A percentile compares a stretch with the other conserved stretches of the same genome.
Evolutionary conservation across 2,888 invertebrate genomes (phyloP).

Genomic region (Mesorhabditis sp.): DNA sequence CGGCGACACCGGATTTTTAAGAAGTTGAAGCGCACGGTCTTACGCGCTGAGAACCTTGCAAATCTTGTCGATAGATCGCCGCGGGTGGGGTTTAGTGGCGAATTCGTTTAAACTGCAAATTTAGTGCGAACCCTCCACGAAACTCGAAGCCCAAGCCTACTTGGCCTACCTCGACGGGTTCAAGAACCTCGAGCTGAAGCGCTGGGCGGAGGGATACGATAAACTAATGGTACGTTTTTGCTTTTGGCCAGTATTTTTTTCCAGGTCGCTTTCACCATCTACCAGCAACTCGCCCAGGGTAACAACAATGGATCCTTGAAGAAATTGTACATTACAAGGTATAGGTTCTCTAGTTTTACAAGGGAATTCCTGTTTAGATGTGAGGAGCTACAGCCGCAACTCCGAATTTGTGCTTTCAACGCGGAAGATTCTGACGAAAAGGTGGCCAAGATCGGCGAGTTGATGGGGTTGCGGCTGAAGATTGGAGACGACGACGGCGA

Average conservation of each 20-base stretch:
- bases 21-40: slow-evolving; percentile 44
- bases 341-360: background rate
- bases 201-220: slow-evolving; percentile 71
- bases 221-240: slow-evolving; percentile 18
- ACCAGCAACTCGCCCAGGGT: slow-evolving; percentile 82
- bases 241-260: too few species aligned
- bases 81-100: slow-evolving; percentile 14
- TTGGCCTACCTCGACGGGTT: slow-evolving; percentile 87
- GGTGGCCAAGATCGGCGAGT: slow-evolving; percentile 67
- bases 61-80: slow-evolving; percentile 25
- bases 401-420: slow-evolving; percentile 87
- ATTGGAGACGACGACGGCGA: slow-evolving; percentile 60
- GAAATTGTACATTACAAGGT: slow-evolving; percentile 72
- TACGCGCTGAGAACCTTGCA: slow-evolving; percentile 67
- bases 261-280: slow-evolving; percentile 68
- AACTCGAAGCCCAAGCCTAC: slow-evolving; percentile 73
- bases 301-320: slow-evolving; percentile 78
- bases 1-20: background rate
- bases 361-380: slow-evolving; percentile 23
- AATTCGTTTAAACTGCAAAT: slow-evolving; percentile 9
- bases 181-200: slow-evolving; percentile 81
- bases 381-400: slow-evolving; percentile 77
- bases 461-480: slow-evolving; percentile 67
- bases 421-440: slow-evolving; percentile 65
- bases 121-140: slow-evolving; percentile 51